Evolutionary conservation across 2,797 vertebrate genomes (phyloP).

Genomic region (Malurus leucopterus): DNA sequence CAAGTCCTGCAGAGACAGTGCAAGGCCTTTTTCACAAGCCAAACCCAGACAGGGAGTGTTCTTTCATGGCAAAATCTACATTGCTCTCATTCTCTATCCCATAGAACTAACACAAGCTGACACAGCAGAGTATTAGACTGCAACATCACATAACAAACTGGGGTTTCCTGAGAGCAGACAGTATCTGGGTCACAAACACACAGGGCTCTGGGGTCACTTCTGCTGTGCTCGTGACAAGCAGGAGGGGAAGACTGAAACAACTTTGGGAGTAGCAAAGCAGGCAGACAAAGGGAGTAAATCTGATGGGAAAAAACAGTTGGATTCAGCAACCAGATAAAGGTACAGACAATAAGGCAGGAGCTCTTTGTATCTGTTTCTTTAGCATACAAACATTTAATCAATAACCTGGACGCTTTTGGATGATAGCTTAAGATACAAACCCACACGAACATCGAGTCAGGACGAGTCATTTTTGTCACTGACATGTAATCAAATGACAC

Average conservation of each 20-base stretch:
- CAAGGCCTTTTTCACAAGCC: neutral
- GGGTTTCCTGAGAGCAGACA: neutral
- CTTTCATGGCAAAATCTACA: accelerated
- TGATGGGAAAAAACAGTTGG: neutral
- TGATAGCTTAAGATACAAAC: neutral
- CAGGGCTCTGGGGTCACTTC: neutral
- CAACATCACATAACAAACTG: accelerated
- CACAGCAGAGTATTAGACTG: accelerated
- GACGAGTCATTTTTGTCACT: neutral
- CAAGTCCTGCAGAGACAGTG: neutral
- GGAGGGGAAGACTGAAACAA: neutral
- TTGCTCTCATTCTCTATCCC: neutral
- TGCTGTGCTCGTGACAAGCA: accelerated
- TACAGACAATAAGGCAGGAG: neutral
- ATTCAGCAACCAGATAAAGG: neutral
- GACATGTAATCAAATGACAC: neutral
- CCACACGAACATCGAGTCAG: neutral
- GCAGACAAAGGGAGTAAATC: neutral
- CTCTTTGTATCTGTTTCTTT: neutral
- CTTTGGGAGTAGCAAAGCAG: neutral
- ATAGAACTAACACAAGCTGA: neutral
- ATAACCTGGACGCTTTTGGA: neutral
- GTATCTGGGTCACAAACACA: neutral
- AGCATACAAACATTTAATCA: neutral
- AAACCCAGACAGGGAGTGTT: neutral